Base-by-base conservation (phyloP, 1,140 invertebrate species). In the Drosophila equinoxialis region DNA sequence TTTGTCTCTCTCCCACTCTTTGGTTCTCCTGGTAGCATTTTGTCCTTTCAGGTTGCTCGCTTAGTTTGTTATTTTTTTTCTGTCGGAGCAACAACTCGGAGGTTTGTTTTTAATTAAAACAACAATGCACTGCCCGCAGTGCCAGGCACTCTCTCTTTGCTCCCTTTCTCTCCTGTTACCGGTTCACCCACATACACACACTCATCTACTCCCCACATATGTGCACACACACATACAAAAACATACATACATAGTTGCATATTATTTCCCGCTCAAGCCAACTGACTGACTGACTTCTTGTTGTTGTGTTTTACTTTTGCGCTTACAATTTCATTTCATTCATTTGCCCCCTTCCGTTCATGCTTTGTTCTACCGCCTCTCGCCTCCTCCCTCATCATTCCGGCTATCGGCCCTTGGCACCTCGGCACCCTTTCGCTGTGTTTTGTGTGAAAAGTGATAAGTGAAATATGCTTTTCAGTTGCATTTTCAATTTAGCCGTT, bases 381-480 rank as follows among this genome's bases (percentile, higher is more conserved):
- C 8, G n/a, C 3, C 35, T 11, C 35, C 1, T 4, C 2, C 23
- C 35, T 37, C 10, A 11, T 10, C 23, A 1, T n/a, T n/a, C n/a
- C 42, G 8, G 6, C 30, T 54, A n/a, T 10, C 45, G 23, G 45
- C 33, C 55, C 68, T 71, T 71, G 10, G 37, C 30, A 54, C 55
- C 61, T 39, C 70, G 57, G 7, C 68, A 30, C 30, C 30, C 30
- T 6, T 30, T 30, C 1, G 30, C 51, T 85, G 67, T 65, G 76
- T 87, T 83, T 83, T 86, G 83, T 86, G 84, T 79, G 83, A 83
- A 86, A 86, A 87, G 83, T 82, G 83, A 86, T 86, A 86, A 86
- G 83, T 86, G 83, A 86, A 86, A 87, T 86, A 86, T 86, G 83
- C 83, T 86, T 86, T 86, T 87, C 84, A 86, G 83, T 75, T 77